These are phyloP conservation scores for Neosilurus hyrtlii DNA, from an alignment of 2,797 vertebrate genomes.

Conservation along the genomic window DNA sequence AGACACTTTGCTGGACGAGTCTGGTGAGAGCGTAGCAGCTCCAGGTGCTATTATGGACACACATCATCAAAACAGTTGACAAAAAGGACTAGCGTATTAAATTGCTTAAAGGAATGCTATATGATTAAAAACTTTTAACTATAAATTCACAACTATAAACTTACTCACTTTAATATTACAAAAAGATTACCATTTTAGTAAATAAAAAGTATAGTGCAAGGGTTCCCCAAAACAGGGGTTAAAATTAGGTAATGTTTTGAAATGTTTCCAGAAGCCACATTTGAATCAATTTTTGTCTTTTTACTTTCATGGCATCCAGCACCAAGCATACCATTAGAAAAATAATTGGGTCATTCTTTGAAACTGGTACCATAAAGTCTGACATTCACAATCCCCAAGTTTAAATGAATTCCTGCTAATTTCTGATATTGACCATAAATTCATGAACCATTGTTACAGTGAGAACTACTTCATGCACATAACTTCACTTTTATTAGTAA, in stretches of 20 bases:
- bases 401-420: too few relatives aligned
- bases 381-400: too few relatives aligned
- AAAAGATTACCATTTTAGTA: too few relatives aligned
- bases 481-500: too few relatives aligned
- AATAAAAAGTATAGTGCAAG: background rate
- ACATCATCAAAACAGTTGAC: background rate
- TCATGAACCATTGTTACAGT: too few relatives aligned
- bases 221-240: background rate
- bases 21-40: slow-evolving; percentile 87
- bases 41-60: slow-evolving; percentile 78
- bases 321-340: background rate
- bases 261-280: background rate
- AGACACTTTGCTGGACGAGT: slow-evolving; percentile 86
- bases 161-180: too few relatives aligned
- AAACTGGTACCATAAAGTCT: too few relatives aligned
- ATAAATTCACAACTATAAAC: too few relatives aligned
- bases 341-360: background rate
- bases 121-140: background rate
- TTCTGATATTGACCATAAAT: too few relatives aligned
- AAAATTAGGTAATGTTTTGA: background rate
- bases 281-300: background rate
- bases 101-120: too few relatives aligned
- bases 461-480: too few relatives aligned
- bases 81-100: background rate
- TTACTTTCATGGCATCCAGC: background rate